A percentile compares a stretch with the other conserved stretches of the same genome.
These are phyloP conservation scores for Sebastes iracundus DNA, from an alignment of 2,797 vertebrate species.

Conservation along the genomic window DNA sequence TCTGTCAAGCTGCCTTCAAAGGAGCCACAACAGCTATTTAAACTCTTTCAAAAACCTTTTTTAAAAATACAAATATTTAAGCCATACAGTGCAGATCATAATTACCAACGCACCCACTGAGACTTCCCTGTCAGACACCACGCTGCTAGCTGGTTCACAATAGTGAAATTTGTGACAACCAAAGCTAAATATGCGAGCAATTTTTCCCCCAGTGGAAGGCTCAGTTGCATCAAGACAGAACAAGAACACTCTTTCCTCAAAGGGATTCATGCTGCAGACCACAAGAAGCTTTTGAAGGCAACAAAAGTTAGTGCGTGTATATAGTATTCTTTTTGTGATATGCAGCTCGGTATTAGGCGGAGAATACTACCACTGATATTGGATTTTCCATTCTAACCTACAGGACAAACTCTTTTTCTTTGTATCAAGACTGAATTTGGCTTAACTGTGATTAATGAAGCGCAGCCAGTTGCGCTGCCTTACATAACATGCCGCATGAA, in stretches of 20 bases:
- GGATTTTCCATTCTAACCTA: slow-evolving; percentile 19
- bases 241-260: slow-evolving; percentile 54
- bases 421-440: slow-evolving; percentile 9
- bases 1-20: background rate
- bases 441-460: slow-evolving; percentile 33
- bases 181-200: slow-evolving; percentile 38
- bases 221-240: slow-evolving; percentile 53
- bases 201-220: slow-evolving; percentile 45
- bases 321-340: slow-evolving; percentile 14
- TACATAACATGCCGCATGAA: slow-evolving; percentile 23
- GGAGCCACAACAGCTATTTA: background rate
- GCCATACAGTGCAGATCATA: background rate
- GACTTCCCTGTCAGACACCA: slow-evolving; percentile 38
- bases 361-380: background rate
- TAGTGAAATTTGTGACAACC: slow-evolving; percentile 44
- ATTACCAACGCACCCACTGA: slow-evolving; percentile 26
- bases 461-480: background rate
- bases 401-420: slow-evolving; percentile 10
- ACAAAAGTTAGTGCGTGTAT: slow-evolving; percentile 22
- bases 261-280: slow-evolving; percentile 41
- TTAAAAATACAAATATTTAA: background rate
- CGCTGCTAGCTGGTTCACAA: slow-evolving; percentile 34
- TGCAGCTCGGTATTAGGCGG: slow-evolving; percentile 19
- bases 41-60: background rate
- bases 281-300: slow-evolving; percentile 42